A percentile compares a stretch with the other conserved stretches of the same genome.
phyloP scores from a whole-genome alignment of 2,888 invertebrate species.

The Ectropis crepuscularia region DNA sequence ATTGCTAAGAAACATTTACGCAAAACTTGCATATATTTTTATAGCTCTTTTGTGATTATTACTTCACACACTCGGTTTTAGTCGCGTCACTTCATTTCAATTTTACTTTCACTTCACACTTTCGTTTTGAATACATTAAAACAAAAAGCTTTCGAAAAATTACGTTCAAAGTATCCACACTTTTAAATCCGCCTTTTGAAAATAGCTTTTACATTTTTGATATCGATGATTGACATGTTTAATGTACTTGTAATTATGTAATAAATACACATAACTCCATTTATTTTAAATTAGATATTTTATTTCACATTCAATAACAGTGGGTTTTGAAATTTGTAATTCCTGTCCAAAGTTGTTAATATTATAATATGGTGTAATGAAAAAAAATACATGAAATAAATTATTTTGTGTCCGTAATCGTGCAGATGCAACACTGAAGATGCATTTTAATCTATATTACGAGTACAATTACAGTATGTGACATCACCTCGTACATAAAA shows the following conservation, averaged over 20 bases:
- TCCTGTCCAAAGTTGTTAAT: too few species aligned
- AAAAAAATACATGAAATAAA: too few species aligned
- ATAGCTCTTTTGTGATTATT: slow-evolving; percentile 25
- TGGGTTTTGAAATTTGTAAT: too few species aligned
- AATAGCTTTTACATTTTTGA: neutral
- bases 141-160: slow-evolving; percentile 58
- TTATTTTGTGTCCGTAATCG: too few species aligned
- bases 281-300: too few species aligned
- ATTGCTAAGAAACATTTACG: slow-evolving; percentile 6
- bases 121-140: slow-evolving; percentile 65
- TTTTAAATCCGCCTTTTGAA: neutral
- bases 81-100: slow-evolving; percentile 63
- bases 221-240: too few species aligned
- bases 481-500: slow-evolving; percentile 22
- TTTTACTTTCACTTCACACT: slow-evolving; percentile 69
- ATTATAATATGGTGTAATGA: too few species aligned
- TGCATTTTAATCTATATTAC: neutral
- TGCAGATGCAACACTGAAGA: too few species aligned
- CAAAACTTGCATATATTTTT: slow-evolving; percentile 15
- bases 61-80: slow-evolving; percentile 44
- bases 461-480: slow-evolving; percentile 8
- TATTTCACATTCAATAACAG: too few species aligned
- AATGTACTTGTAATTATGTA: too few species aligned
- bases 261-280: too few species aligned
- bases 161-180: slow-evolving; percentile 4